phyloP scores from a whole-genome alignment of 2,888 invertebrate species.

The Drosophila percnosoma region DNA sequence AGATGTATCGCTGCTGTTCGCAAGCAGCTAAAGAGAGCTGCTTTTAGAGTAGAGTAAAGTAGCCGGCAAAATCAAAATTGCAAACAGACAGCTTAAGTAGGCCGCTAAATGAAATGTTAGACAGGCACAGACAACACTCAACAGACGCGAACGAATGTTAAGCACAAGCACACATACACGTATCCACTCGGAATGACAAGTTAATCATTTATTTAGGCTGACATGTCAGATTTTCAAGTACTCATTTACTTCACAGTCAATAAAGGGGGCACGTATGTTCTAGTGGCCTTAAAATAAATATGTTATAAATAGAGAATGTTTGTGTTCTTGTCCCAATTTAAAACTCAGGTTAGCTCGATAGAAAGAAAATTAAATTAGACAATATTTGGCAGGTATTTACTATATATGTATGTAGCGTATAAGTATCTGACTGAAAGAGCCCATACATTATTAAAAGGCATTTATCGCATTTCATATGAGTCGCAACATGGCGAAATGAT shows the following conservation, averaged over 20 bases:
- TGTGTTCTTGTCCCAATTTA: constrained; percentile 11
- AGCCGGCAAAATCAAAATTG: constrained; percentile 57
- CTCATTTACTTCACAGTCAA: constrained; percentile 66
- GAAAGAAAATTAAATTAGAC: background rate
- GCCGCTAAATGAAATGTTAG: constrained; percentile 59
- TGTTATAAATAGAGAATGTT: background rate
- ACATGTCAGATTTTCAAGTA: constrained; percentile 79
- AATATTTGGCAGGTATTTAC: background rate
- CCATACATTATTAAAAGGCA: constrained; percentile 1
- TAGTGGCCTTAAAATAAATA: constrained; percentile 31
- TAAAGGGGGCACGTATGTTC: constrained; percentile 10
- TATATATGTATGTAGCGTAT: background rate
- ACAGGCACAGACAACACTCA: constrained; percentile 51
- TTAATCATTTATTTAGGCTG: constrained; percentile 78
- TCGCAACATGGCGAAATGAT: constrained; percentile 15
- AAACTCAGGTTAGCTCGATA: background rate
- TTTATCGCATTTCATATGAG: background rate
- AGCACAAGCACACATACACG: constrained; percentile 22
- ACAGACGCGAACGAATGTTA: constrained; percentile 24
- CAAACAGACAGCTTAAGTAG: constrained; percentile 78
- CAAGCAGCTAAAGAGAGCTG: background rate
- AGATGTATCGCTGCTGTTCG: constrained; percentile 7
- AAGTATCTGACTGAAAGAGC: background rate
- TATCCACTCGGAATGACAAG: constrained; percentile 63
- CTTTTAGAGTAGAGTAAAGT: constrained; percentile 7